Conservation (phyloP, 1,140 invertebrate species). For the Drosophila burlai region DNA sequence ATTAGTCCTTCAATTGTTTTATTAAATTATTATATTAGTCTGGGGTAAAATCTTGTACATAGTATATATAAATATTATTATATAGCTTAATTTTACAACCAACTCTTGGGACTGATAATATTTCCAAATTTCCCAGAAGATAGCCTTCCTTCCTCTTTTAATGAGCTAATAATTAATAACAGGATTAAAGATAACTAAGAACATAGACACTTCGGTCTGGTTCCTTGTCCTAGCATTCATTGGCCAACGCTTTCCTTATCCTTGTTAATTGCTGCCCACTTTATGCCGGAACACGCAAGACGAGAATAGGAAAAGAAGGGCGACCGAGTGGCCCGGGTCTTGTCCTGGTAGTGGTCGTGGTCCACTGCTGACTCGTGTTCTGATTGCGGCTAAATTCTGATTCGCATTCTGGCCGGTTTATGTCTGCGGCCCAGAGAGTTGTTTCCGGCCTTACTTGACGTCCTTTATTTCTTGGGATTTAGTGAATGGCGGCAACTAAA, state of each 20-base stretch:
- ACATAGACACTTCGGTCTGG: background rate
- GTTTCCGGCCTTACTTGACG: conserved; percentile 38
- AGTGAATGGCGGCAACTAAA: background rate
- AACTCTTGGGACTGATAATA: background rate
- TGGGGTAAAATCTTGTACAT: no score
- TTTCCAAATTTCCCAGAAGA: background rate
- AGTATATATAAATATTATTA: no score
- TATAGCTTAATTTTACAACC: no score
- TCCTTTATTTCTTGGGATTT: conserved; percentile 12
- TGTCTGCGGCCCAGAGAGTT: conserved; percentile 19
- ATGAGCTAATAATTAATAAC: background rate
- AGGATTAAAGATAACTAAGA: background rate
- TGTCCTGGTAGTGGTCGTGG: conserved; percentile 11
- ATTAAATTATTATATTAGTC: no score
- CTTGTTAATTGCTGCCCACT: conserved; percentile 47
- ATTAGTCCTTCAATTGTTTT: no score
- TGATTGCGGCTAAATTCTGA: conserved; percentile 18
- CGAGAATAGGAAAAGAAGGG: background rate
- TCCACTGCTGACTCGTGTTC: conserved; percentile 23
- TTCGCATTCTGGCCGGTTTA: conserved; percentile 41
- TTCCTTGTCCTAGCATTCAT: background rate
- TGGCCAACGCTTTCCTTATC: background rate
- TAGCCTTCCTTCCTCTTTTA: background rate
- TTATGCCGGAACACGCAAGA: conserved; percentile 2
- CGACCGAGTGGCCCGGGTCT: background rate